phyloP scores from a whole-genome alignment of 1,140 invertebrate genomes.

The Cecropterus lyciades region DNA sequence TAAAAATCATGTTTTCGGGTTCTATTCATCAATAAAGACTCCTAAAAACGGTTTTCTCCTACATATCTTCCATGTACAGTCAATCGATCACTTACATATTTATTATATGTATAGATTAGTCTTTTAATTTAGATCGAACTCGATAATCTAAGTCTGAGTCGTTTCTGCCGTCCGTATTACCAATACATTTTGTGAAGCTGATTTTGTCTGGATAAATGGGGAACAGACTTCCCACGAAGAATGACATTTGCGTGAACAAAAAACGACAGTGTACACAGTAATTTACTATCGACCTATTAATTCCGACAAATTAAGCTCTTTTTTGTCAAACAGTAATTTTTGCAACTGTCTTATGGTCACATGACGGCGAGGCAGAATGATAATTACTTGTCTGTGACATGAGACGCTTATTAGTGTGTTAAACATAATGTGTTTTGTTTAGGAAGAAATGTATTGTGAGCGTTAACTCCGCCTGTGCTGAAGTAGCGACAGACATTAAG shows the following conservation, averaged over 20 bases:
- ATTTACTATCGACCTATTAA: slow-evolving; percentile 50
- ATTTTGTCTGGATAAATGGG: neutral
- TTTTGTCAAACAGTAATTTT: slow-evolving; percentile 54
- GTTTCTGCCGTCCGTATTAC: too few species aligned
- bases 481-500: too few species aligned
- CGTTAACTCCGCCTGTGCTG: too few species aligned
- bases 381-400: slow-evolving; percentile 44
- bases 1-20: too few species aligned
- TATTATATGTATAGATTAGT: too few species aligned
- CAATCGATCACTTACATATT: too few species aligned
- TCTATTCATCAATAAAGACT: too few species aligned
- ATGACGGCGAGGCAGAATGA: slow-evolving; percentile 40
- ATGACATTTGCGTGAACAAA: slow-evolving; percentile 31
- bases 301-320: slow-evolving; percentile 45
- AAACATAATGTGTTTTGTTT: neutral
- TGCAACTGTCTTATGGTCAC: slow-evolving; percentile 56
- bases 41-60: too few species aligned
- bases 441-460: neutral
- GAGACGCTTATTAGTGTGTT: slow-evolving; percentile 20
- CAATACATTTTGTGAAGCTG: neutral
- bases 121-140: too few species aligned
- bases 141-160: too few species aligned
- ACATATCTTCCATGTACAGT: too few species aligned
- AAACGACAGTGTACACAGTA: slow-evolving; percentile 39
- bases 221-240: slow-evolving; percentile 14